Conservation (phyloP, 2,797 vertebrate genomes). For the Pantherophis alleghaniensis region DNA sequence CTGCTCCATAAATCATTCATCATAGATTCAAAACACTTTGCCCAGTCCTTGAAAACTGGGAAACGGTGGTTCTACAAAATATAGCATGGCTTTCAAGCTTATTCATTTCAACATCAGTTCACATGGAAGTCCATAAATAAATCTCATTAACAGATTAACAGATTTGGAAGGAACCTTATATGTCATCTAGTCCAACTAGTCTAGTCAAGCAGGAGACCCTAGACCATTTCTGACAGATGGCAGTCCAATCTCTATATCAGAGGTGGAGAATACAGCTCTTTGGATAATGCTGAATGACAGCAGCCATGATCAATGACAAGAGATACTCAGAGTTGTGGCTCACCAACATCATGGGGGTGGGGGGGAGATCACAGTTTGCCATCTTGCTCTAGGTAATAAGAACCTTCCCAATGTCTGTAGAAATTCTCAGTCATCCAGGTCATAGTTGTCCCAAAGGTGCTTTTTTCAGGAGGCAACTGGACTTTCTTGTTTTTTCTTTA, state of each 20-base stretch:
- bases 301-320: not conserved
- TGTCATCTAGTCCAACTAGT: too few relatives aligned
- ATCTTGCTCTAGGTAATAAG: not conserved
- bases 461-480: too few relatives aligned
- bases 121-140: not conserved
- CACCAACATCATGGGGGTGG: not conserved
- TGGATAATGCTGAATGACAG: not conserved
- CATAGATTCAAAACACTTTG: not conserved
- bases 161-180: too few relatives aligned
- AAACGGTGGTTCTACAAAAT: not conserved
- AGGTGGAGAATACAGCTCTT: not conserved
- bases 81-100: not conserved
- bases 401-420: too few relatives aligned
- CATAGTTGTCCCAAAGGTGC: too few relatives aligned
- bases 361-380: not conserved
- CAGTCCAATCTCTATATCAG: not conserved
- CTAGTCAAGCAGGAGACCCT: too few relatives aligned
- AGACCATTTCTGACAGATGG: too few relatives aligned
- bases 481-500: too few relatives aligned
- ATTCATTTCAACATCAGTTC: not conserved
- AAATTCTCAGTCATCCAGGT: too few relatives aligned
- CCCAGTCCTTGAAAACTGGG: constrained; percentile 8
- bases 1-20: constrained; percentile 1
- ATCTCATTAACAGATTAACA: too few relatives aligned
- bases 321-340: not conserved